A percentile compares a stretch with the other conserved stretches of the same genome.
Conservation (phyloP, 2,888 invertebrate genomes). For the Eueremaeus valkanovi region DNA sequence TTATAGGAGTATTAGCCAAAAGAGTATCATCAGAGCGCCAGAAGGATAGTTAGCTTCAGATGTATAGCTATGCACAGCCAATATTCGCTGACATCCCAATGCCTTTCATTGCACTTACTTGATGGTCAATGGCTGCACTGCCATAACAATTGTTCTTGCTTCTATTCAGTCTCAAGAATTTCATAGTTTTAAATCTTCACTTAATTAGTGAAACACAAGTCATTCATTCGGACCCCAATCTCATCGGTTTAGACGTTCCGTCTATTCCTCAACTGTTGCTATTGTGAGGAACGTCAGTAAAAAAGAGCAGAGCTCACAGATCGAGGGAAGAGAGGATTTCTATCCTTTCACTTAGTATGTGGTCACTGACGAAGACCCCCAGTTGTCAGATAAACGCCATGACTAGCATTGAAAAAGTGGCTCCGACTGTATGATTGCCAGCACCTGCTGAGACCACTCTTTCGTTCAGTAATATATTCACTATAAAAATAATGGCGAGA, state of each 20-base stretch:
- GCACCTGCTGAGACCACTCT: constrained; percentile 15
- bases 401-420: not conserved
- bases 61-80: not conserved
- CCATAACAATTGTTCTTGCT: no score
- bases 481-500: not conserved
- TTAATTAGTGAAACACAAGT: constrained; percentile 16
- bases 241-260: not conserved
- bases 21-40: constrained; percentile 21
- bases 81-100: constrained; percentile 9
- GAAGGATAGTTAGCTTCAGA: not conserved
- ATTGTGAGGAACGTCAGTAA: not conserved
- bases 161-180: not conserved
- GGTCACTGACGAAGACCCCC: constrained; percentile 30
- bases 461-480: constrained; percentile 24
- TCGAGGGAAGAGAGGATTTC: constrained; percentile 8
- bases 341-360: constrained; percentile 25
- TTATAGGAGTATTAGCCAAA: constrained; percentile 31
- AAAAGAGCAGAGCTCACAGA: not conserved
- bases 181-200: constrained; percentile 1
- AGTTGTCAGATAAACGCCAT: constrained; percentile 14
- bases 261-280: constrained; percentile 22
- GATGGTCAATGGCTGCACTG: no score
- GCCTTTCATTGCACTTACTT: not conserved
- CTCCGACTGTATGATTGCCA: not conserved
- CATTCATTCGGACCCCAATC: constrained; percentile 22